phyloP scores from a whole-genome alignment of 2,888 invertebrate genomes.

The Pedicia rivosa region DNA sequence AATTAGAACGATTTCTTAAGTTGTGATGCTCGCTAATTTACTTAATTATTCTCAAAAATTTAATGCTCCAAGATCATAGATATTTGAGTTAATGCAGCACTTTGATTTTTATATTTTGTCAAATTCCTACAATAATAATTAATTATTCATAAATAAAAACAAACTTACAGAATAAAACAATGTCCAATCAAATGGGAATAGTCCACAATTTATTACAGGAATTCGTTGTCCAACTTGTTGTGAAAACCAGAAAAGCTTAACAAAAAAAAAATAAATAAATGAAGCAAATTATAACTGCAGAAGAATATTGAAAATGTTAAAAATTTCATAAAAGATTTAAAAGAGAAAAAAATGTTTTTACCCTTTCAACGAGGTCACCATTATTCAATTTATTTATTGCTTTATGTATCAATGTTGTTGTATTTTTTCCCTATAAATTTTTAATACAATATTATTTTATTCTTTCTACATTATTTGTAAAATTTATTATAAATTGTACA shows the following conservation, averaged over 20 bases:
- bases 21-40: too few relatives aligned
- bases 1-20: too few relatives aligned
- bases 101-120: too few relatives aligned
- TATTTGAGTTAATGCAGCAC: too few relatives aligned
- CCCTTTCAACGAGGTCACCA: slow-evolving; percentile 4
- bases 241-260: not conserved
- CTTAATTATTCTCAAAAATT: too few relatives aligned
- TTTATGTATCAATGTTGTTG: slow-evolving; percentile 3
- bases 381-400: slow-evolving; percentile 2
- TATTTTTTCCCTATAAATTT: slow-evolving; percentile 2
- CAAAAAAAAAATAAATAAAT: not conserved
- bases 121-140: too few relatives aligned
- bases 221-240: slow-evolving; percentile 2
- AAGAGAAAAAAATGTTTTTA: not conserved
- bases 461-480: slow-evolving; percentile 1
- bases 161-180: slow-evolving; percentile 2
- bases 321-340: not conserved
- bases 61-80: too few relatives aligned
- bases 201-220: not conserved
- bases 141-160: too few relatives aligned
- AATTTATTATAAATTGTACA: too few relatives aligned
- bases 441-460: too few relatives aligned
- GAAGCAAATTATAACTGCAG: not conserved
- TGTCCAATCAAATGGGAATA: slow-evolving; percentile 2
- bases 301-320: not conserved